Conservation (phyloP, 2,113 vertebrate genomes). For the Phoxinus phoxinus region DNA sequence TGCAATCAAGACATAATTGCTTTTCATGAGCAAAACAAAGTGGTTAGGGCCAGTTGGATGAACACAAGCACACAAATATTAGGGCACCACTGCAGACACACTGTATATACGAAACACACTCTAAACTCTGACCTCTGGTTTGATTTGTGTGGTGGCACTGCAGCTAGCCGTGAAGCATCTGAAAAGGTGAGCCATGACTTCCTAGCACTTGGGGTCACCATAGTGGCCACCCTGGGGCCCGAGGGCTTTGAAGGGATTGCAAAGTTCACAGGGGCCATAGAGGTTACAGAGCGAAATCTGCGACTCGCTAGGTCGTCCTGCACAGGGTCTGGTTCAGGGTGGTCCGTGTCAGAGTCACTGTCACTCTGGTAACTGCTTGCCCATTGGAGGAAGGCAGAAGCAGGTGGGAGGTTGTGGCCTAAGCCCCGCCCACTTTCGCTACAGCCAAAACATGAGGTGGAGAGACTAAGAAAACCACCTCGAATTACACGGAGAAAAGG, state of each 20-base stretch:
- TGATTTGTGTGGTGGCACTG: conserved; percentile 41
- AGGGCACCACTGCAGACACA: conserved; percentile 22
- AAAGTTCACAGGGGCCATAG: conserved; percentile 63
- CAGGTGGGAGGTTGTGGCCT: conserved; percentile 58
- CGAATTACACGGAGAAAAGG: not conserved
- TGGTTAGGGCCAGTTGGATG: not conserved
- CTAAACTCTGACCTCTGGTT: conserved; percentile 45
- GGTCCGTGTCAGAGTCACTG: conserved; percentile 74
- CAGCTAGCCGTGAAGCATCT: conserved; percentile 26
- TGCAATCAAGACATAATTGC: not conserved
- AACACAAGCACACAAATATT: conserved; percentile 29
- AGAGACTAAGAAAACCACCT: conserved; percentile 3
- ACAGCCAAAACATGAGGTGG: conserved; percentile 38
- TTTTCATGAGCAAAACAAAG: not conserved
- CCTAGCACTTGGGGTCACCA: conserved; percentile 32
- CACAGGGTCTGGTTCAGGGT: conserved; percentile 67
- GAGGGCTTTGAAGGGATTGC: conserved; percentile 58
- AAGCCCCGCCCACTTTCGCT: conserved; percentile 46
- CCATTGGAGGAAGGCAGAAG: conserved; percentile 63
- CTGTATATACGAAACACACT: conserved; percentile 1
- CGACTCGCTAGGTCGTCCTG: conserved; percentile 77
- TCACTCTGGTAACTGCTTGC: conserved; percentile 69
- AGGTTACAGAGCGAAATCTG: conserved; percentile 72
- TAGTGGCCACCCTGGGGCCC: not conserved
- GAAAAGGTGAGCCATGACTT: conserved; percentile 53